phyloP scores from a whole-genome alignment of 2,888 invertebrate genomes.

The Diploptera punctata region DNA sequence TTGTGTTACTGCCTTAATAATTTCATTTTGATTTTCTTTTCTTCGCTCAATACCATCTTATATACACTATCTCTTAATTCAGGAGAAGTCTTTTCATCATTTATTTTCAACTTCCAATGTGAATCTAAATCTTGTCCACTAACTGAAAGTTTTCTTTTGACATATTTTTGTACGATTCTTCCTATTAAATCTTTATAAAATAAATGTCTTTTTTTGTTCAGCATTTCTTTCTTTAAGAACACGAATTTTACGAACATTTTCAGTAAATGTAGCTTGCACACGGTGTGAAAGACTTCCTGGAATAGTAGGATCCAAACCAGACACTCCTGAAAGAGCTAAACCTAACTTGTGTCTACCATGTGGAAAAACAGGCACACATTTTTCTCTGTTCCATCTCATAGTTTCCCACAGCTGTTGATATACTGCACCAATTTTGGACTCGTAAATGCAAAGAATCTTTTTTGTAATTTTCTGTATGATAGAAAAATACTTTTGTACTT shows the following conservation, averaged over 20 bases:
- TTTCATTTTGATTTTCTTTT: too few species aligned
- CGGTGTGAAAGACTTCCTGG: neutral
- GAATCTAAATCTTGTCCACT: too few species aligned
- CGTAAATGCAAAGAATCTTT: neutral
- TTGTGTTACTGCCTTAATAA: too few species aligned
- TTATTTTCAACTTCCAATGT: too few species aligned
- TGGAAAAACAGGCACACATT: conserved; percentile 19
- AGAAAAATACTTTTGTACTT: conserved; percentile 26
- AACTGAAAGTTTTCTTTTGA: too few species aligned
- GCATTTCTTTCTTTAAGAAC: neutral
- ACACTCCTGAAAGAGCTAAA: conserved; percentile 4
- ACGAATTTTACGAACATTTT: conserved; percentile 6
- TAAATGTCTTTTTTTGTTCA: neutral
- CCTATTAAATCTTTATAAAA: neutral
- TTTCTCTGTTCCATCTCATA: neutral
- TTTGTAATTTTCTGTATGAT: conserved; percentile 17
- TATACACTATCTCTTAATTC: too few species aligned
- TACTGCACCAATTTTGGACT: conserved; percentile 23
- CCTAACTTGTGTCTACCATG: conserved; percentile 6
- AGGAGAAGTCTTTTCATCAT: too few species aligned
- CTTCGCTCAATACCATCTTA: too few species aligned
- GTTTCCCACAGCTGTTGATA: conserved; percentile 18
- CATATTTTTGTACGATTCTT: too few species aligned
- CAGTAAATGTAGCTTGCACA: conserved; percentile 10
- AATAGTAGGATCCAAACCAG: conserved; percentile 14